Evolutionary conservation across 2,113 vertebrate species (phyloP).

Genomic region (Spilogale gracilis): DNA sequence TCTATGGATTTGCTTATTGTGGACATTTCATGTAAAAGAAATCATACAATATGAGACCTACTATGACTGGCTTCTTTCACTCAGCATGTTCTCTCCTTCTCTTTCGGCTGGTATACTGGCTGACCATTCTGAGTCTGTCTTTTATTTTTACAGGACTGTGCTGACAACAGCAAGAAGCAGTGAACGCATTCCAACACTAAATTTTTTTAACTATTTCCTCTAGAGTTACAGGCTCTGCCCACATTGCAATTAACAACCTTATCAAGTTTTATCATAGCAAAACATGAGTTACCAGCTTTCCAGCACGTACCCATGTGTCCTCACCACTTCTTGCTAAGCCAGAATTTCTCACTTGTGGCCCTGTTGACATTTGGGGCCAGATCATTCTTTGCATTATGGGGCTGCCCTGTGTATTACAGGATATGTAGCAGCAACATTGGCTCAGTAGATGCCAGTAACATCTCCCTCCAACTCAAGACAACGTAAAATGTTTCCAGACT

Average conservation of each 20-base stretch:
- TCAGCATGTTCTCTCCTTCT: not conserved
- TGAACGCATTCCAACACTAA: not conserved
- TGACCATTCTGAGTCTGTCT: not conserved
- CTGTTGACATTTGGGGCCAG: not conserved
- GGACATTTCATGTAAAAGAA: not conserved
- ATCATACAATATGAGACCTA: not conserved
- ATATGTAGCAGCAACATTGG: not conserved
- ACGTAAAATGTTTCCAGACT: not conserved
- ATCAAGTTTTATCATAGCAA: not conserved
- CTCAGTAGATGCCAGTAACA: not conserved
- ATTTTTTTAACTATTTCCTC: not conserved
- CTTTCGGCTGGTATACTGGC: not conserved
- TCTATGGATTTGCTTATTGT: not conserved
- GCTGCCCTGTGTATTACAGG: not conserved
- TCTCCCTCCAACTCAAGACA: not conserved
- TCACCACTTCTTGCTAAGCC: not conserved
- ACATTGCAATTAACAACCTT: not conserved
- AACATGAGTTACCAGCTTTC: not conserved
- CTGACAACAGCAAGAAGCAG: not conserved
- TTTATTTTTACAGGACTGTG: not conserved
- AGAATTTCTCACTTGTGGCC: not conserved
- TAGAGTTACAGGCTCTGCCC: not conserved
- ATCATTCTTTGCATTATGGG: not conserved
- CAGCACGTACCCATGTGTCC: not conserved
- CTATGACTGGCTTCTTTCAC: not conserved